Evolutionary conservation across 2,888 invertebrate species (phyloP), one percentile per base, ranked within the genome.

Genomic region (Pomacea canaliculata): DNA sequence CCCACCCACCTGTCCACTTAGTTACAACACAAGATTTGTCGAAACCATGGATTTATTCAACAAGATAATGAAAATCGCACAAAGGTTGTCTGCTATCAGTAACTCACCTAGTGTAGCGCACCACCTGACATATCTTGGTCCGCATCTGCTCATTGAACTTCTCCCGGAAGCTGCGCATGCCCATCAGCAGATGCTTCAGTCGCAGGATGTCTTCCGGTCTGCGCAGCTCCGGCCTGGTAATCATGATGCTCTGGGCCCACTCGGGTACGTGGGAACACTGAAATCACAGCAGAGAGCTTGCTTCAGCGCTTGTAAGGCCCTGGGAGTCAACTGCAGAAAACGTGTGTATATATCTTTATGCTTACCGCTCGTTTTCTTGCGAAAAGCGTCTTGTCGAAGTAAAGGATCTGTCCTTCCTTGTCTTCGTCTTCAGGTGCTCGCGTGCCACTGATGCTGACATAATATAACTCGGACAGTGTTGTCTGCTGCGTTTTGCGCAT

Each of bases 331-430:
- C 27, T 27, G 18, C 70, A 48, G 18, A 48, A 23, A 23, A 46
- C 18, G 48, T 23, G n/a, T 37, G 5, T 37, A 37, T 37, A 37
- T 5, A 37, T 37, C 3, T 37, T 23, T 23, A 23, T 23, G 62
- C 78, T 76, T 70, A 83, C 83, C 59, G 80, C 81, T 60, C 81
- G 67, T 62, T 78, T 81, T 59, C 82, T 76, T 9, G 80, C 75
- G 78, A 81, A 83, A 73, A 80, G 76, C 1, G 80, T 78, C 68
- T 84, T 84, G 78, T 84, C 83, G 71, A 84, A 84, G 70, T 80
- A 79, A 1, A 82, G 71, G 7, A 68, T 71, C 73, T 80, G 78
- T 16, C 66, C 51, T 10, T 78, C 80, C 23, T 73, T 37, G 66
- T 76, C 75, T 46, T 70, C 75, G 56, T 76, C 56, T 1, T 48